Conservation (phyloP, 2,888 invertebrate genomes). For the Drosophila atripex region DNA sequence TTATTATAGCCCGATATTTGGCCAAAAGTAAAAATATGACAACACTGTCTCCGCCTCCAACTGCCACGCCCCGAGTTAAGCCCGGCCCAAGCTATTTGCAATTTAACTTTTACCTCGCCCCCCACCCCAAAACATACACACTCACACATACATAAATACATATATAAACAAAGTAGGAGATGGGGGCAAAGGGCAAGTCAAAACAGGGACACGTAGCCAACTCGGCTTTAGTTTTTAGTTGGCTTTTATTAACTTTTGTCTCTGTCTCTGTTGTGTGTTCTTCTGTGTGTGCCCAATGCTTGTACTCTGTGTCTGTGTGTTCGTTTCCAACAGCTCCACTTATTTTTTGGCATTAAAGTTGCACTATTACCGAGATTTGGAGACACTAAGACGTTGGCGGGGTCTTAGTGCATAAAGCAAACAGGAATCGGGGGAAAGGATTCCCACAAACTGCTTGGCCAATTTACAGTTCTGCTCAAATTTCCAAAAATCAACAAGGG, state of each 20-base stretch:
- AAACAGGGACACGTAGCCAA: slow-evolving; percentile 68
- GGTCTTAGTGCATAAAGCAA: not conserved
- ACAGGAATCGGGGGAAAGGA: slow-evolving; percentile 2
- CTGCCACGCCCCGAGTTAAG: slow-evolving; percentile 21
- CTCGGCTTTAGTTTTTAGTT: slow-evolving; percentile 74
- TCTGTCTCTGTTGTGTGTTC: slow-evolving; percentile 13
- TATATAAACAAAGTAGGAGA: slow-evolving; percentile 3
- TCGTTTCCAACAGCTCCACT: slow-evolving; percentile 56
- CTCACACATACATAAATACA: slow-evolving; percentile 13
- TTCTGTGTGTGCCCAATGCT: slow-evolving; percentile 11
- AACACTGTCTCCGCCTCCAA: not conserved
- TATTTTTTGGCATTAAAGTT: slow-evolving; percentile 72
- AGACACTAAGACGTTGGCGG: slow-evolving; percentile 54
- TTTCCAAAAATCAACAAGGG: slow-evolving; percentile 37
- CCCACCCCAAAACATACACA: slow-evolving; percentile 23
- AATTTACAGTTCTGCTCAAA: slow-evolving; percentile 65
- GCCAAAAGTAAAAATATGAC: not conserved
- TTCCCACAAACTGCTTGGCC: slow-evolving; percentile 45
- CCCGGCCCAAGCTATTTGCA: slow-evolving; percentile 71
- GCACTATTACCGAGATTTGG: slow-evolving; percentile 73
- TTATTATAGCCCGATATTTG: not conserved
- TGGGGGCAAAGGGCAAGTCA: slow-evolving; percentile 37
- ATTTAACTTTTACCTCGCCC: slow-evolving; percentile 67
- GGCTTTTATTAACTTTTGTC: slow-evolving; percentile 76
- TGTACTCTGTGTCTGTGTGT: slow-evolving; percentile 14